Percentiles rank a stretch among this genome's conserved stretches.
phyloP scores from a whole-genome alignment of 2,113 vertebrate genomes.

The Labeo rohita region DNA sequence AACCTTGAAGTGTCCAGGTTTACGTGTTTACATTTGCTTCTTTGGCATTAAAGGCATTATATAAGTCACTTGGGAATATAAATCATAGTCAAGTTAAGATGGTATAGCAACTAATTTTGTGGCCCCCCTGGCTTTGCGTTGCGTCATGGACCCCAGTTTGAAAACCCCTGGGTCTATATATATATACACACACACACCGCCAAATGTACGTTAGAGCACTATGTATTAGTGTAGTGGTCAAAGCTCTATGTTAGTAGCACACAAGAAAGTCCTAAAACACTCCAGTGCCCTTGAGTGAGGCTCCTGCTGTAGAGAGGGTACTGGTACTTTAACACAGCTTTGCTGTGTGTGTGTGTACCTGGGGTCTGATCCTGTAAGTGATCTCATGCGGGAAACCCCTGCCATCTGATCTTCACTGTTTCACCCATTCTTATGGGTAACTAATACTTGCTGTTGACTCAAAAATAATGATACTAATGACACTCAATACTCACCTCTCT shows the following conservation, averaged over 20 bases:
- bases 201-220: not conserved
- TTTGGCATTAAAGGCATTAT: too few species aligned
- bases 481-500: not conserved
- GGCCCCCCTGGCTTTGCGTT: too few species aligned
- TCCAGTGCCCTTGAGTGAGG: not conserved
- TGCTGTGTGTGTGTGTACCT: not conserved
- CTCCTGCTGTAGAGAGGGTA: not conserved
- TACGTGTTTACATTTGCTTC: too few species aligned
- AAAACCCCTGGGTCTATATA: too few species aligned
- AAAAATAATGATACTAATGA: constrained; percentile 33
- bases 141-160: too few species aligned
- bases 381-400: constrained; percentile 45
- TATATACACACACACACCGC: too few species aligned
- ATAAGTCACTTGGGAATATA: too few species aligned
- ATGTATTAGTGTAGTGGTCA: not conserved
- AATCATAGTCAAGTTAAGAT: too few species aligned
- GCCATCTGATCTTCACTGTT: constrained; percentile 36
- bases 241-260: not conserved
- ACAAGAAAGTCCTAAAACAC: not conserved
- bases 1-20: too few species aligned
- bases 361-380: constrained; percentile 37
- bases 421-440: constrained; percentile 16
- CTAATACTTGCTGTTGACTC: constrained; percentile 39
- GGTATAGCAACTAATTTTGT: too few species aligned
- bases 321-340: not conserved